Evolutionary conservation across 2,113 vertebrate species (phyloP).

Genomic region (Tonatia bakeri): DNA sequence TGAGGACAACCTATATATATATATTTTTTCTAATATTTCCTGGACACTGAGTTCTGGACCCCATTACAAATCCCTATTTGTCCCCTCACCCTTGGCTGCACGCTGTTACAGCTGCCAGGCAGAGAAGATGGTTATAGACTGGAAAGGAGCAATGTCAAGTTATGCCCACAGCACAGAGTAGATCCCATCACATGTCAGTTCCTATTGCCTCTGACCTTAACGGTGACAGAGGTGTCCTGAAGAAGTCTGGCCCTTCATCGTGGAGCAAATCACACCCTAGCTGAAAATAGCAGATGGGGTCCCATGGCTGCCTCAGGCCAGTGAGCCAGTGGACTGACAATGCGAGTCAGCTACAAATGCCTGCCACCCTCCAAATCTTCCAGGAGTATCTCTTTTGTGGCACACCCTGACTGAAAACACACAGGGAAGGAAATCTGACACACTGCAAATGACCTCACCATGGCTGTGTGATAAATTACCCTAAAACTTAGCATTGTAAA

Average conservation of each 20-base stretch:
- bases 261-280: neutral
- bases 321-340: accelerated
- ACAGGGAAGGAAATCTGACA: neutral
- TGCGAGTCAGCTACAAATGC: neutral
- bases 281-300: neutral
- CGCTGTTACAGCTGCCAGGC: neutral
- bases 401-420: neutral
- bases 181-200: neutral
- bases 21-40: too few relatives aligned
- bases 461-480: neutral
- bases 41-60: too few relatives aligned
- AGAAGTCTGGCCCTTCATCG: neutral
- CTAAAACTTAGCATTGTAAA: neutral
- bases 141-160: too few relatives aligned
- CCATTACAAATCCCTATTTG: too few relatives aligned
- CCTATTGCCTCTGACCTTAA: neutral
- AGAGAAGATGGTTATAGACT: neutral
- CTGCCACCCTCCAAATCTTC: neutral
- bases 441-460: neutral
- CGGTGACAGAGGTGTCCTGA: neutral
- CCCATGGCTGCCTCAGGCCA: neutral
- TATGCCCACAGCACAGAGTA: neutral
- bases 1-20: too few relatives aligned
- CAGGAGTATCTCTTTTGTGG: neutral
- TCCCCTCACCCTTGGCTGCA: too few relatives aligned